Base-by-base conservation (phyloP, 2,113 vertebrate genomes). In the Morphnarchus princeps region DNA sequence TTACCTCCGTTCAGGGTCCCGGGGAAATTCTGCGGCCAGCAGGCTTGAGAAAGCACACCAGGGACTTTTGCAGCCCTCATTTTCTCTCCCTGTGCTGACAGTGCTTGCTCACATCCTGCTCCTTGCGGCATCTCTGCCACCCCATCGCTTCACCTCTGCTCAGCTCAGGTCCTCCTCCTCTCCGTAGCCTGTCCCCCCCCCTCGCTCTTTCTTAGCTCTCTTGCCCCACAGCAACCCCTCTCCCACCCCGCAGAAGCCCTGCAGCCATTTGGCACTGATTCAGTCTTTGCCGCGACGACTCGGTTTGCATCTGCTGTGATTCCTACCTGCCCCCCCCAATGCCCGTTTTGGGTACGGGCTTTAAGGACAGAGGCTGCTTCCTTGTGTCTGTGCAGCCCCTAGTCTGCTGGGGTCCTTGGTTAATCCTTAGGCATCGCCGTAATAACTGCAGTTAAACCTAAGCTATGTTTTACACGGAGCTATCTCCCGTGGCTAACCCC, bases 101-200 rank as follows among this genome's bases (percentile, higher is more conserved):
- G 36, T 62, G 43, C 36, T 94, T 82, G 61, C 74, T 95, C 71
- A 87, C 62, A 80, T 79, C 73, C 73, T 91, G 28, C 61, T 65
- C 58, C 38, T 63, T 74, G 63, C 0, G 0, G 19, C 7, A 3
- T 13, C 19, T 92, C 58, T 83, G 54, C 55, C 1, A 0, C 62
- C 40, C 31, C 45, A 17, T 61, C 2, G 0, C 34, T 50, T 61
- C 54, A 71, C 28, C 12, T 49, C 67, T 61, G 11, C 40, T 76
- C 57, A 65, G 38, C 21, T 86, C 1, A 2, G 25, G 16, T 31
- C 20, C 19, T 87, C 14, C 10, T 69, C 38, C 66, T 40, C 70
- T 71, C 34, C 5, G 7, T 43, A 59, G 10, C 26, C 4, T 13
- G 3, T 21, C 19, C 14, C n/a, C 74, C 62, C 63, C 34, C n/a